Evolutionary conservation across 2,113 vertebrate species (phyloP).

Genomic region (Grantiella picta): DNA sequence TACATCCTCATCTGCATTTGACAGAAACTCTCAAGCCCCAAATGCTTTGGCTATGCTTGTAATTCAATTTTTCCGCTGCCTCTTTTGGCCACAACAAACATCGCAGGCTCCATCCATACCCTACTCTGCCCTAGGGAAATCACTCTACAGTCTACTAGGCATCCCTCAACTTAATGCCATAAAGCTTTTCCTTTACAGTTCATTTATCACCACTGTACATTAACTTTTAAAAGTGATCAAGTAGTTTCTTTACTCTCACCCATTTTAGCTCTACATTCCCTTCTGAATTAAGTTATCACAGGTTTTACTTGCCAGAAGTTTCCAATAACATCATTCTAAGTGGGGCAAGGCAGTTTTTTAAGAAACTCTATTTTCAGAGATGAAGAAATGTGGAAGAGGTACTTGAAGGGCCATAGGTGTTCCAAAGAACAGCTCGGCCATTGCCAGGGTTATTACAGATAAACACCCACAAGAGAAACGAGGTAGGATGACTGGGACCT

Average conservation of each 20-base stretch:
- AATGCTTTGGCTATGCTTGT: background rate
- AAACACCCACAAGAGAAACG: background rate
- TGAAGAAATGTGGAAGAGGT: background rate
- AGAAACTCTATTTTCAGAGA: background rate
- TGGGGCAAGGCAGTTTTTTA: background rate
- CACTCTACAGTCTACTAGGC: background rate
- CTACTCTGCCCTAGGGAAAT: background rate
- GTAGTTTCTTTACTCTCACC: background rate
- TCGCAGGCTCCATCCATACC: background rate
- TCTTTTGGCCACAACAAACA: background rate
- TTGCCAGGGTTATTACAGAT: rapidly evolving
- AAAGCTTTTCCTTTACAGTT: background rate
- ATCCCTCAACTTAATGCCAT: background rate
- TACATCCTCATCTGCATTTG: background rate
- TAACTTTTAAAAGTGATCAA: background rate
- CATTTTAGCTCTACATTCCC: background rate
- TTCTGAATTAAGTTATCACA: background rate
- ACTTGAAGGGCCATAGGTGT: background rate
- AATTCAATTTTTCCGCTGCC: background rate
- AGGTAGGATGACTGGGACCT: background rate
- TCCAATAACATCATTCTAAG: background rate
- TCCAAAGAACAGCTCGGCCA: background rate
- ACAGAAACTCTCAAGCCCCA: background rate
- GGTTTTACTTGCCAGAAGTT: background rate
- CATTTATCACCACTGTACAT: background rate